A percentile compares a stretch with the other conserved stretches of the same genome.
Conservation (phyloP, 2,888 invertebrate species). For the Labia minor region DNA sequence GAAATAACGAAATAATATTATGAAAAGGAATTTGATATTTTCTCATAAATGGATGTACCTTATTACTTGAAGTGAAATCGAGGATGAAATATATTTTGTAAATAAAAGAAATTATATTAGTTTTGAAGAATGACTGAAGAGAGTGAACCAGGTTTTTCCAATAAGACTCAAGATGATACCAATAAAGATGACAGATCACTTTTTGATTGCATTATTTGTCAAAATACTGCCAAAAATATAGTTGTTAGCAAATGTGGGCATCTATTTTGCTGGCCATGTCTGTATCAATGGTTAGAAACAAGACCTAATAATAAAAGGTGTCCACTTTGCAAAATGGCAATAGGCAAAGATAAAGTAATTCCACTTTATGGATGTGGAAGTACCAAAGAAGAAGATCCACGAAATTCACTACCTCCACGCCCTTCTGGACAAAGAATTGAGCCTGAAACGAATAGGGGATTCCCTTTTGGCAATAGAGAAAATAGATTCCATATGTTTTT, state of each 20-base stretch:
- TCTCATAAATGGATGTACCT: no score
- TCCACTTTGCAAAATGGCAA: constrained; percentile 97
- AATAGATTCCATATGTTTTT: constrained; percentile 94
- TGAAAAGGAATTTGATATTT: no score
- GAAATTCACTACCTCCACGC: constrained; percentile 79
- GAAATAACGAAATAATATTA: no score
- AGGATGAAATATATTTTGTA: no score
- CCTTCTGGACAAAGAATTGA: constrained; percentile 90
- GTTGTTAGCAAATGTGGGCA: constrained; percentile 99
- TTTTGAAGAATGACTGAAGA: constrained; percentile 25
- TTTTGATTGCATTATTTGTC: constrained; percentile 97
- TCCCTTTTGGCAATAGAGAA: constrained; percentile 82
- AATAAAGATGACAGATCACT: constrained; percentile 54
- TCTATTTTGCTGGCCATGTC: constrained; percentile 94
- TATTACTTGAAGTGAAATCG: no score
- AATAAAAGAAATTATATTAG: no score
- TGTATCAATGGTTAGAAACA: constrained; percentile 95
- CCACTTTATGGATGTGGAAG: constrained; percentile 92
- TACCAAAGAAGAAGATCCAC: constrained; percentile 82
- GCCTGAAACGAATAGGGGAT: constrained; percentile 65
- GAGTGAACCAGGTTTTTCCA: constrained; percentile 27
- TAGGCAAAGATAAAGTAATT: constrained; percentile 94
- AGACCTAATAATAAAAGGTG: constrained; percentile 85
- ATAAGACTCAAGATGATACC: constrained; percentile 57
- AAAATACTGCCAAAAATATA: constrained; percentile 95